phyloP scores from a whole-genome alignment of 2,113 vertebrate genomes.

The Saccopteryx leptura region DNA sequence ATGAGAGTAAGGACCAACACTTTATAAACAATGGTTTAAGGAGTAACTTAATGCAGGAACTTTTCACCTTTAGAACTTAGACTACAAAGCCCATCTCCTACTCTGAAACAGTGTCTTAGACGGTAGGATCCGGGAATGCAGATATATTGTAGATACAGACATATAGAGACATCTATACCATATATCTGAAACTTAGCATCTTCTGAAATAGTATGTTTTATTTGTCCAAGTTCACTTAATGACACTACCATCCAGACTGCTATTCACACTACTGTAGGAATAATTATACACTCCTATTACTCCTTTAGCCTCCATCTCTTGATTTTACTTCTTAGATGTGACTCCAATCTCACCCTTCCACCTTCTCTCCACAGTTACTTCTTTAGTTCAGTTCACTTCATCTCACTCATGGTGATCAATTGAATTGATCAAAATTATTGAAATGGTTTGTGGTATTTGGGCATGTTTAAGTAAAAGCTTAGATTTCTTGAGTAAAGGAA shows the following conservation, averaged over 20 bases:
- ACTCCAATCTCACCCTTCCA: neutral
- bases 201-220: neutral
- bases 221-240: slow-evolving; percentile 26
- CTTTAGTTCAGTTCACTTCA: neutral
- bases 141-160: neutral
- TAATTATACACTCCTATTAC: neutral
- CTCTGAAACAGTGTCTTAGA: neutral
- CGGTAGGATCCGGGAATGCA: neutral
- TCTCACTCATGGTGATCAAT: neutral
- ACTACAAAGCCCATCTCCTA: neutral
- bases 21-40: slow-evolving; percentile 44
- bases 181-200: neutral
- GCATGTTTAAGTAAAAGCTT: slow-evolving; percentile 42
- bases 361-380: neutral
- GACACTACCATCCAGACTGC: neutral
- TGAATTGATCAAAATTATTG: neutral
- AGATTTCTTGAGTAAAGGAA: neutral
- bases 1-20: neutral
- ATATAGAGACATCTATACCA: neutral
- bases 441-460: neutral
- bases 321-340: neutral
- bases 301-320: neutral
- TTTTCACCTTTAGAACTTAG: slow-evolving; percentile 24
- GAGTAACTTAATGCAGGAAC: neutral
- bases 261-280: neutral